Evolutionary conservation across 2,797 vertebrate species (phyloP), one percentile per base, ranked within the genome.

Genomic region (Tolypeutes matacus): DNA sequence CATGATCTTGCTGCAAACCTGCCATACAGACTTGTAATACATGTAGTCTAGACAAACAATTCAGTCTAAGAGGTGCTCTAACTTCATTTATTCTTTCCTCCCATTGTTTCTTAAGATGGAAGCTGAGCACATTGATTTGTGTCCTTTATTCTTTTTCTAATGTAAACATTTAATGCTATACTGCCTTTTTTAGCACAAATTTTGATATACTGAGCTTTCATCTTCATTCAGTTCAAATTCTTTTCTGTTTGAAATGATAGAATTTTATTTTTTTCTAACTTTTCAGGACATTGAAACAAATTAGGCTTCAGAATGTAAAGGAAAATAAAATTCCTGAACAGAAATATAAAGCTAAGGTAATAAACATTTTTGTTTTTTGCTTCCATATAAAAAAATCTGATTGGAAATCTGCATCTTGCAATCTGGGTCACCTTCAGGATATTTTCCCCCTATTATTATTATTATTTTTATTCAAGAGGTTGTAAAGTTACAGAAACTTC

Each of bases 21-120:
- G 98, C 98, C 98, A 98, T 98, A 98, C 97, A 98, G 98, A 98
- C 98, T 98, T 98, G 98, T 97, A 98, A 98, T 98, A 98, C 98
- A 98, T 82, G 96, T 98, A 98, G 98, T 98, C 98, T 98, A 98
- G 98, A 98, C 98, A 98, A 98, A 98, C 98, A 91, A 97, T 97
- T 98, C 98, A 98, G 98, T 98, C 97, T 98, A 97, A 98, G 97
- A 98, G 97, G 97, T 98, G 98, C 98, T n/a, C n/a, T 97, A 98
- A 97, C 96, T 97, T 56, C n/a, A 14, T 93, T 89, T 83, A 70
- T 70, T 75, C 53, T 65, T 46, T 76, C 51, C 6, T 14, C 60
- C 31, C 8, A 34, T 58, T 69, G 49, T n/a, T 84, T 76, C 21
- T 76, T 64, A 64, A 84, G 58, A 34, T 42, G 29, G 56, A 91